These are phyloP conservation scores for Centropyge bicolor DNA, from an alignment of 2,797 vertebrate species.

Conservation along the genomic window DNA sequence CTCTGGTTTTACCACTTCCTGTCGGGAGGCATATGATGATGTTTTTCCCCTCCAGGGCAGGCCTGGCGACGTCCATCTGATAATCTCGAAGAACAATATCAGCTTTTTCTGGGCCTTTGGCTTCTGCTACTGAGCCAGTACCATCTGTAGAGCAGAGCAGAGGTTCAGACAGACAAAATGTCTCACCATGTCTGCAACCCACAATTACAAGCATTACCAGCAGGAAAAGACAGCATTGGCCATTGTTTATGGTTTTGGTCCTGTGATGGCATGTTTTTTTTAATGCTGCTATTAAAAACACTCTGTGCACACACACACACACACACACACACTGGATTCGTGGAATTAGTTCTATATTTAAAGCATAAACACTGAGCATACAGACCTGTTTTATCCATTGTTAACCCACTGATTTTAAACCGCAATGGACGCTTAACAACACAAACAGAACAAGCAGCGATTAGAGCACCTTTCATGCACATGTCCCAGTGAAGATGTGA, in stretches of 20 bases:
- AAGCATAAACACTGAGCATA: not conserved
- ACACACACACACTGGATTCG: not conserved
- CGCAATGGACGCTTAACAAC: not conserved
- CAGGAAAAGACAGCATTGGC: constrained; percentile 30
- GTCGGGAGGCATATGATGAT: constrained; percentile 97
- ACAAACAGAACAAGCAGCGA: not conserved
- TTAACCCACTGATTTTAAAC: constrained; percentile 1
- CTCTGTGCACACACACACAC: no score
- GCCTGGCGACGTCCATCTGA: constrained; percentile 93
- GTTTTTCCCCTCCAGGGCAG: constrained; percentile 94
- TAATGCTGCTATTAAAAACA: constrained; percentile 42
- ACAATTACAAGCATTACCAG: constrained; percentile 52
- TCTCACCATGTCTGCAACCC: constrained; percentile 56
- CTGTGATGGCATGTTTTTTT: constrained; percentile 41
- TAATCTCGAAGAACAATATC: constrained; percentile 91
- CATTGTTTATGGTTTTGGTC: constrained; percentile 46
- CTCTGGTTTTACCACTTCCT: constrained; percentile 97
- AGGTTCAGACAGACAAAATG: constrained; percentile 40
- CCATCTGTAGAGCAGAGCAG: constrained; percentile 79
- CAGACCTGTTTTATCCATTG: not conserved
- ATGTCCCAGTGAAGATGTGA: not conserved
- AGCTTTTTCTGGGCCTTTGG: constrained; percentile 67
- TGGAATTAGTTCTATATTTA: not conserved
- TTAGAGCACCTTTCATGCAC: not conserved
- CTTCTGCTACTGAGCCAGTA: constrained; percentile 50